Conservation (phyloP, 2,113 vertebrate genomes). For the Anolis sagrei region DNA sequence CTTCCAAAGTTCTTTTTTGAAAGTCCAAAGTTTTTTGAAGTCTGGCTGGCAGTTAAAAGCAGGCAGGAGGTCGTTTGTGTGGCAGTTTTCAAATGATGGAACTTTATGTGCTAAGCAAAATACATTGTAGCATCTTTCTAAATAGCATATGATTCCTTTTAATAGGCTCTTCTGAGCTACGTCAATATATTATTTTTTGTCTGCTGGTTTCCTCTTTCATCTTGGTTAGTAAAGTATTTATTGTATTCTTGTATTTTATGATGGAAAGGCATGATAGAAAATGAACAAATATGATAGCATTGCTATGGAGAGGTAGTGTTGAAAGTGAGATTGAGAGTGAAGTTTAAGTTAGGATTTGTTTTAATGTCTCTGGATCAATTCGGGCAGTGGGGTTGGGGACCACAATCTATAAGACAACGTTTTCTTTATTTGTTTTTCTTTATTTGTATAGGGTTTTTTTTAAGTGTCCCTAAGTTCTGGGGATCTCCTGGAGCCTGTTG, state of each 20-base stretch:
- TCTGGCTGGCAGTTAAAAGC: background rate
- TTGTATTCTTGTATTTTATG: background rate
- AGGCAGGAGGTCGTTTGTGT: background rate
- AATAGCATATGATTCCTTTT: background rate
- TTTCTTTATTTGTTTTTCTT: too few relatives aligned
- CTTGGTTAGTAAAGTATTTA: background rate
- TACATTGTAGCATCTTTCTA: background rate
- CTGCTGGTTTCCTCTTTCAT: background rate
- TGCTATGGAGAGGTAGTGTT: too few relatives aligned
- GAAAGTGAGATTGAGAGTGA: too few relatives aligned
- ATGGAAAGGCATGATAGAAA: background rate
- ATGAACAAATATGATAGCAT: background rate
- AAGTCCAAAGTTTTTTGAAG: background rate
- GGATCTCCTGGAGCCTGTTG: too few relatives aligned
- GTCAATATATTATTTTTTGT: background rate
- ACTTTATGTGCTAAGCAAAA: background rate
- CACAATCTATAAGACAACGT: too few relatives aligned
- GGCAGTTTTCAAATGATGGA: background rate
- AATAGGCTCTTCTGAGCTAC: background rate
- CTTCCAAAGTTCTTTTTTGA: background rate
- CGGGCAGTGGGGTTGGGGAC: too few relatives aligned
- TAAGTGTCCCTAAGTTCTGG: too few relatives aligned
- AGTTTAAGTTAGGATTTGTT: too few relatives aligned
- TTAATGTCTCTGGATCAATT: too few relatives aligned
- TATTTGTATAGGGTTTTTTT: too few relatives aligned